phyloP scores from a whole-genome alignment of 2,797 vertebrate species.

The Mus caroli region DNA sequence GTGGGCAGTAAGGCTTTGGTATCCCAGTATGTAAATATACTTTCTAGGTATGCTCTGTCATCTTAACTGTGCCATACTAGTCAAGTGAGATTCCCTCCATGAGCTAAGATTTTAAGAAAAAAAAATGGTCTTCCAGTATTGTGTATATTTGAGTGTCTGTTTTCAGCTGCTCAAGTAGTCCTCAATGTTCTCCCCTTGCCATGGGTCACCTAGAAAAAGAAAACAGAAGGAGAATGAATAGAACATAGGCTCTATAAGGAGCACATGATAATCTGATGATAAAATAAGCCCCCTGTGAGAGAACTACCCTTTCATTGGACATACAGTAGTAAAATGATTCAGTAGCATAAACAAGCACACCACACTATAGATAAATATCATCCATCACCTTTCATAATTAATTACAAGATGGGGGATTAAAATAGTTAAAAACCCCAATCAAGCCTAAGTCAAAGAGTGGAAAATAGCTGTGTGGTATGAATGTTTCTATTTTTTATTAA shows the following conservation, averaged over 20 bases:
- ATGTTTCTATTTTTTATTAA: background rate
- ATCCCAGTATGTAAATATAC: background rate
- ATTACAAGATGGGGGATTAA: too few relatives aligned
- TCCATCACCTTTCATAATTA: background rate
- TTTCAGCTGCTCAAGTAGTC: background rate
- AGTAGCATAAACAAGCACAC: background rate
- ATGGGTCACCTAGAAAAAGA: background rate
- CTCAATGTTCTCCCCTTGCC: background rate
- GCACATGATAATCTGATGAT: background rate
- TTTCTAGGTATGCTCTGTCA: background rate
- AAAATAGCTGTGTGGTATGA: background rate
- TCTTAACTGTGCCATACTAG: background rate
- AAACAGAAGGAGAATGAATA: background rate
- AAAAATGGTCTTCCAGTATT: background rate
- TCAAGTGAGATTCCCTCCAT: background rate
- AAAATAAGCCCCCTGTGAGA: background rate
- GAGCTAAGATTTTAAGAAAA: background rate
- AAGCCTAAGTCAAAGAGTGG: background rate
- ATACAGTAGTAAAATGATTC: background rate
- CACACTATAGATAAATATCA: background rate
- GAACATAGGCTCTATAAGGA: background rate
- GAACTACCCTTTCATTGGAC: background rate
- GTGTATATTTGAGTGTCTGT: background rate
- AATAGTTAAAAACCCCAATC: background rate
- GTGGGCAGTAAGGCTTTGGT: background rate